phyloP scores from a whole-genome alignment of 2,797 vertebrate species.

The Artibeus lituratus region DNA sequence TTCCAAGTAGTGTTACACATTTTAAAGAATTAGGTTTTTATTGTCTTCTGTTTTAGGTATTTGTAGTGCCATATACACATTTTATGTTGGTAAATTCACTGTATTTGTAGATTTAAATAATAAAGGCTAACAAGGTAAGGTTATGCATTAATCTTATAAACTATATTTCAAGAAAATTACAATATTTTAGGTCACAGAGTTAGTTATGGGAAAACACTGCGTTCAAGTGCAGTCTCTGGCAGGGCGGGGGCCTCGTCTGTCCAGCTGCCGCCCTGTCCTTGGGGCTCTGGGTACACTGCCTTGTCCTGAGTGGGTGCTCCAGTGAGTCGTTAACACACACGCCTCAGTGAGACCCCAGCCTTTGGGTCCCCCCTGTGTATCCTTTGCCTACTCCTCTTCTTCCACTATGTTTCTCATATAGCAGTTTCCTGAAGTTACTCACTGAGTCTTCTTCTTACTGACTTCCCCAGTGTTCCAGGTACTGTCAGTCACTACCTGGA shows the following conservation, averaged over 20 bases:
- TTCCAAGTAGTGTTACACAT: neutral
- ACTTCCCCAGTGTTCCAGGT: neutral
- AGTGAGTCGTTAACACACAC: neutral
- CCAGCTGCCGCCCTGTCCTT: neutral
- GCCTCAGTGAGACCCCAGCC: neutral
- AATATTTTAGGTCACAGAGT: neutral
- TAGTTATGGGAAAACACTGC: neutral
- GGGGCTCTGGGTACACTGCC: neutral
- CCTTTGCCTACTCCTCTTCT: neutral
- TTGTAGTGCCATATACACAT: neutral
- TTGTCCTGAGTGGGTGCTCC: neutral
- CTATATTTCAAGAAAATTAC: neutral
- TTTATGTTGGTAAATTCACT: neutral
- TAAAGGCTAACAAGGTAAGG: neutral
- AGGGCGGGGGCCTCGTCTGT: neutral
- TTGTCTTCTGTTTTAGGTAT: neutral
- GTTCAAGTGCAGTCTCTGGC: neutral
- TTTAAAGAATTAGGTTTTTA: conserved; percentile 11
- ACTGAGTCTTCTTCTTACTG: neutral
- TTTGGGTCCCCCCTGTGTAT: neutral
- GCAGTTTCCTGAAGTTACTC: neutral
- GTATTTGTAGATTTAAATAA: conserved; percentile 26
- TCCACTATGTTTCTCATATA: neutral
- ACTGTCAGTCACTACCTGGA: neutral
- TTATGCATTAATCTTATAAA: neutral